Conservation (phyloP, 2,797 vertebrate genomes). For the Sebastiscus tertius region DNA sequence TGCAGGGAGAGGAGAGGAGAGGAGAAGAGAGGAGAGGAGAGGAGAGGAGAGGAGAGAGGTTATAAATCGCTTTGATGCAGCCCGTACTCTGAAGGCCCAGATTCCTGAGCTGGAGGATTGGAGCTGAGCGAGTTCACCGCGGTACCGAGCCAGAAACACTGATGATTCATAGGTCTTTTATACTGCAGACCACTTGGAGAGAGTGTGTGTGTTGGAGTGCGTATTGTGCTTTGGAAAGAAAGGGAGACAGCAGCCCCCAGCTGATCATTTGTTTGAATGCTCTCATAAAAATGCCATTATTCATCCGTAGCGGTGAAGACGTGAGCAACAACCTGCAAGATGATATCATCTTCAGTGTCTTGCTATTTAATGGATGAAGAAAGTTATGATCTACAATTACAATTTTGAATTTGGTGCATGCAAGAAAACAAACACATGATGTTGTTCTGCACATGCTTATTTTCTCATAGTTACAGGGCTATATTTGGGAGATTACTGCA, state of each 20-base stretch:
- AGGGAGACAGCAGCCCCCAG: slow-evolving; percentile 10
- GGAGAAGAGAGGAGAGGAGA: too few relatives aligned
- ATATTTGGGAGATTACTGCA: not conserved
- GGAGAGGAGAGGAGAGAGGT: slow-evolving; percentile 38
- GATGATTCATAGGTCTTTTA: slow-evolving; percentile 71
- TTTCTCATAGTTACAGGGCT: not conserved
- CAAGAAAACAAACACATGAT: not conserved
- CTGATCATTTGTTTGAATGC: slow-evolving; percentile 24
- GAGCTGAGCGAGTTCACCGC: slow-evolving; percentile 60
- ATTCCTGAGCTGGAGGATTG: slow-evolving; percentile 74
- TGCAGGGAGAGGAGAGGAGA: slow-evolving; percentile 33
- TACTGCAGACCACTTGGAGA: slow-evolving; percentile 49
- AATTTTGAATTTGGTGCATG: too few relatives aligned
- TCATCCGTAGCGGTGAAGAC: slow-evolving; percentile 23
- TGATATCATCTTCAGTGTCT: not conserved
- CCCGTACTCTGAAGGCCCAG: slow-evolving; percentile 68
- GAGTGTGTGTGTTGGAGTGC: slow-evolving; percentile 9
- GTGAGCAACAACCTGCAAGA: slow-evolving; percentile 11
- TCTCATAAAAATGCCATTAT: not conserved
- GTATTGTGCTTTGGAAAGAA: slow-evolving; percentile 43
- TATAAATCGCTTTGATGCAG: slow-evolving; percentile 84
- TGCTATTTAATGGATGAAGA: not conserved
- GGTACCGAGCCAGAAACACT: slow-evolving; percentile 62
- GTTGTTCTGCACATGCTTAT: not conserved
- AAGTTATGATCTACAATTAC: not conserved